These are phyloP conservation scores for Apoda limacodes DNA, from an alignment of 2,888 invertebrate species.

Conservation along the genomic window DNA sequence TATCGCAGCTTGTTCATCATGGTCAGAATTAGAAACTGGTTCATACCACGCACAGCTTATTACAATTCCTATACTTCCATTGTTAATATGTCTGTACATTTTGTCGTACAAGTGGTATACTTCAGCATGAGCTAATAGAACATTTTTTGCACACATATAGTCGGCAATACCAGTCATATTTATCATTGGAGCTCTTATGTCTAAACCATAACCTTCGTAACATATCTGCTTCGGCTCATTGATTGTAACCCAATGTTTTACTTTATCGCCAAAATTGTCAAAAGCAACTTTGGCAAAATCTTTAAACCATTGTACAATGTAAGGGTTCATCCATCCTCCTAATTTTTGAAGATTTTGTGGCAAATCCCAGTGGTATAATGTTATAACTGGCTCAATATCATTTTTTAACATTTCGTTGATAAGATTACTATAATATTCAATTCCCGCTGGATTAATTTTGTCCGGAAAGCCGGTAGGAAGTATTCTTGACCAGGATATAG, in stretches of 20 bases:
- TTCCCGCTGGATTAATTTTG: conserved; percentile 59
- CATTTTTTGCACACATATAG: conserved; percentile 53
- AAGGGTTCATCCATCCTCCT: conserved; percentile 65
- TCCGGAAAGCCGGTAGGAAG: conserved; percentile 68
- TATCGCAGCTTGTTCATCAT: conserved; percentile 61
- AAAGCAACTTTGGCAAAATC: conserved; percentile 57
- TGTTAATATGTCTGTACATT: conserved; percentile 28
- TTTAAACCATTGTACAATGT: conserved; percentile 57
- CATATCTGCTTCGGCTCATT: conserved; percentile 49
- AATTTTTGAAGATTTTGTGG: conserved; percentile 53
- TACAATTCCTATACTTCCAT: conserved; percentile 39
- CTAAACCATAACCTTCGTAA: conserved; percentile 26
- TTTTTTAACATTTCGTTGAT: conserved; percentile 36
- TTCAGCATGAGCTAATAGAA: conserved; percentile 64
- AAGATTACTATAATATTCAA: conserved; percentile 70
- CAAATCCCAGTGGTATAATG: conserved; percentile 69
- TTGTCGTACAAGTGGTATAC: conserved; percentile 43
- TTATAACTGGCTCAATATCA: conserved; percentile 57
- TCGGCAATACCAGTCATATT: conserved; percentile 46
- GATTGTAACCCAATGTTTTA: conserved; percentile 59
- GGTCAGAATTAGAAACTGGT: conserved; percentile 47
- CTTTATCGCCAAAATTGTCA: conserved; percentile 39
- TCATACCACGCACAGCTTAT: conserved; percentile 58
- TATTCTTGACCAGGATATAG: conserved; percentile 74
- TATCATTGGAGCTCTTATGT: conserved; percentile 37